Evolutionary conservation across 2,888 invertebrate genomes (phyloP), one percentile per base, ranked within the genome.

Genomic region (Cheilosia variabilis): DNA sequence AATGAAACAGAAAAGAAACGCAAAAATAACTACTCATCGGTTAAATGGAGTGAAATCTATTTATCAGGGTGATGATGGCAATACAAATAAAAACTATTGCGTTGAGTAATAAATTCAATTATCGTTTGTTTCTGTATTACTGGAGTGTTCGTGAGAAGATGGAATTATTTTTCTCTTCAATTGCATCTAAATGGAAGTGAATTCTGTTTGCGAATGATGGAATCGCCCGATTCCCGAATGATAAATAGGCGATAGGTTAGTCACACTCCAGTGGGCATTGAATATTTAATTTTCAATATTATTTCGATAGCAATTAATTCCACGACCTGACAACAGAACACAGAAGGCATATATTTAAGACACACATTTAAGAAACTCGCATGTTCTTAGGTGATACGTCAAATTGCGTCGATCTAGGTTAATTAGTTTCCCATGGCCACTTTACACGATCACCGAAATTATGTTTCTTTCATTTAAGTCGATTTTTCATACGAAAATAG

Each of bases 1-100:
- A 15, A 45, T 55, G 63, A 73, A 63, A 63, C 17, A 17, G n/a
- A n/a, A n/a, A n/a, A n/a, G n/a, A n/a, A n/a, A n/a, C 52, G 27
- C 41, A 27, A 19, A 24, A 4, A 2, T 27, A 47, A 47, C 52
- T 17, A 31, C 31, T 47, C 52, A 62, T 53, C 62, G 72, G 53
- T 24, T 62, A 52, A 63, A 62, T 73, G 58, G 55, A 73, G 55
- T 73, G 73, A 57, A 73, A 73, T 73, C 63, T 55, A 65, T 62
- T 45, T 65, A 45, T 43, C 41, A 31, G 41, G 17, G 47, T 63
- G 72, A 45, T 22, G 50, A 27, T 22, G 41, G 71, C 63, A 22
- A 6, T 57, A 34, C n/a, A 19, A 73, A 65, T 53, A 31, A 7
- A 45, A 43, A 7, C 9, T 22, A 45, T 55, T 53, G 17, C 73